phyloP scores from a whole-genome alignment of 2,888 invertebrate species.

The Drosophila tanythrix region DNA sequence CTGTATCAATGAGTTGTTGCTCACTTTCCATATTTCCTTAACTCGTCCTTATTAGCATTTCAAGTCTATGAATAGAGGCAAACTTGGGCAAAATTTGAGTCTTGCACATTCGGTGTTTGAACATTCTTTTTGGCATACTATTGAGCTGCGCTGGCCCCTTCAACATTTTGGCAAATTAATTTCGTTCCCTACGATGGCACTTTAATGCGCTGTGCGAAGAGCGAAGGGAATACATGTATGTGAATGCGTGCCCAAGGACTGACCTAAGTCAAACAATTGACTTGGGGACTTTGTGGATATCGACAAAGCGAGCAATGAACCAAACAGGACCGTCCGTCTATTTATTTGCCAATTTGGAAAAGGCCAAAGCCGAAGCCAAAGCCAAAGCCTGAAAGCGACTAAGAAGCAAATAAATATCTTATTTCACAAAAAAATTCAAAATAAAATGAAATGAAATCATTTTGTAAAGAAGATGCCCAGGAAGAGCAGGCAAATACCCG shows the following conservation, averaged over 20 bases:
- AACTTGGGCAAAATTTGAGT: not conserved
- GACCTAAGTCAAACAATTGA: slow-evolving; percentile 54
- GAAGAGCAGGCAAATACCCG: slow-evolving; percentile 29
- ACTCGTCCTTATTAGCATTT: slow-evolving; percentile 25
- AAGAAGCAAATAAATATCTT: slow-evolving; percentile 79
- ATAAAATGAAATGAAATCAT: slow-evolving; percentile 74
- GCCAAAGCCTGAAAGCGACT: slow-evolving; percentile 39
- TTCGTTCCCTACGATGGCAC: slow-evolving; percentile 28
- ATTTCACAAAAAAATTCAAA: slow-evolving; percentile 67
- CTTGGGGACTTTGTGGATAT: slow-evolving; percentile 29
- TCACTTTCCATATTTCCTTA: slow-evolving; percentile 22
- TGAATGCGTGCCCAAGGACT: slow-evolving; percentile 44
- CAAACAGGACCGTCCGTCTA: slow-evolving; percentile 45
- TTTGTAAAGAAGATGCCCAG: slow-evolving; percentile 50
- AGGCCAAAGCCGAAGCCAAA: slow-evolving; percentile 40
- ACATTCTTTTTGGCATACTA: slow-evolving; percentile 27
- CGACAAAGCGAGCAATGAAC: slow-evolving; percentile 32
- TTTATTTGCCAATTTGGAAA: slow-evolving; percentile 79
- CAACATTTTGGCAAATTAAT: slow-evolving; percentile 58
- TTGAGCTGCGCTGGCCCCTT: slow-evolving; percentile 16
- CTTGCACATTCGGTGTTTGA: slow-evolving; percentile 19
- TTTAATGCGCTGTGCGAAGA: slow-evolving; percentile 41
- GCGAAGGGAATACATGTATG: slow-evolving; percentile 24
- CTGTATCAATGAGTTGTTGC: not conserved
- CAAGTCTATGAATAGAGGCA: slow-evolving; percentile 13